Base-by-base conservation (phyloP, 1,140 invertebrate species). In the Chrysomallon squamiferum region DNA sequence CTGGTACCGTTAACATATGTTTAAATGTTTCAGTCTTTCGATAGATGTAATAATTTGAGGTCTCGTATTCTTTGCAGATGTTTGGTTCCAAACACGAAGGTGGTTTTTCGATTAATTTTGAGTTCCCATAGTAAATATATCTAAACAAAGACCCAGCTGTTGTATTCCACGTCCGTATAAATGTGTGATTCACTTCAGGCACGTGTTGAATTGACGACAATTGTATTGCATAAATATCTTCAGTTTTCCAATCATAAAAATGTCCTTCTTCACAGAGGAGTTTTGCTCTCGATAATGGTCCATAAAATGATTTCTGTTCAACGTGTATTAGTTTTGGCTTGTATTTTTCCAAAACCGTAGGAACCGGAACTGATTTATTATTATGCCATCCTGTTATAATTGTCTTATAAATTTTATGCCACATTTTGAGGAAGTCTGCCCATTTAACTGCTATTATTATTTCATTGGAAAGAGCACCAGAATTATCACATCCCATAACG, bases 401-500 rank as follows among this genome's bases (percentile, higher is more conserved):
- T 27, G 50, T 27, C 25, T 54, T 54, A 29, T 54, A 54, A 20
- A 20, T 30, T 30, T 22, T 54, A 7, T 54, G 50, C 50, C 57
- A 33, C 22, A 54, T 54, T 30, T 54, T 54, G n/a, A 54, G 29
- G 18, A 54, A 54, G 3, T 54, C 50, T 9, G 57, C 30, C 57
- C 57, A 59, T 18, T 22, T 20, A 22, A 22, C 33, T 13, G 15
- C 30, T 18, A 59, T 59, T n/a, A 59, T 59, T 22, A 59, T 35
- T 29, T 30, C 32, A 35, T 59, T 59, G 6, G n/a, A 35, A 22
- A 59, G 33, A 1, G 15, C 57, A 13, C 35, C 50, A 20, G 50
- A 18, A 3, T 22, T 59, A 18, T 59, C 57, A 35, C 33, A 59
- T 35, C 57, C 57, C 57, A 59, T 59, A 22, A 30, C 20, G 18